Percentiles rank a stretch among this genome's conserved stretches.
phyloP scores from a whole-genome alignment of 2,888 invertebrate genomes.

The Ormyrus nitidulus region DNA sequence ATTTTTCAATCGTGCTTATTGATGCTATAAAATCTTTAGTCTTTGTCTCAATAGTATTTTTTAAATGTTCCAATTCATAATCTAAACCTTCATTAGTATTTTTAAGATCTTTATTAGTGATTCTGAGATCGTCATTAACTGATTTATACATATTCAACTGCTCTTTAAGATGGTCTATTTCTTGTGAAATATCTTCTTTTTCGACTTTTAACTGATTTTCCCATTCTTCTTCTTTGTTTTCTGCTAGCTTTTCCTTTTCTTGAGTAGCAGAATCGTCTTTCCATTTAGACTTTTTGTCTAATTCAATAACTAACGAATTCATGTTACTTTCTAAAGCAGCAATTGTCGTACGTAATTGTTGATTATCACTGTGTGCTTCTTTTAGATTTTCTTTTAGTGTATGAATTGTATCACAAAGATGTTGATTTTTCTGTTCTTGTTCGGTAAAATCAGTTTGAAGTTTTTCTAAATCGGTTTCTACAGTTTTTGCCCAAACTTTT shows the following conservation, averaged over 20 bases:
- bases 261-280: too few relatives aligned
- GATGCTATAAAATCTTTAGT: constrained; percentile 71
- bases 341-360: constrained; percentile 63
- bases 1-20: constrained; percentile 71
- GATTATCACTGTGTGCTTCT: constrained; percentile 64
- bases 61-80: constrained; percentile 67
- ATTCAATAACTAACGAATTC: constrained; percentile 62
- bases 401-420: constrained; percentile 16
- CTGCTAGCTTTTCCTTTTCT: constrained; percentile 59
- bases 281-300: too few relatives aligned
- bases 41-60: constrained; percentile 69
- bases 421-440: constrained; percentile 58
- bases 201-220: constrained; percentile 60
- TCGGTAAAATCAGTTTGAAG: constrained; percentile 63
- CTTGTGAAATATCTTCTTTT: constrained; percentile 61
- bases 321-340: constrained; percentile 63
- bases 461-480: constrained; percentile 68
- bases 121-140: too few relatives aligned
- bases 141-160: too few relatives aligned
- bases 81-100: constrained; percentile 62
- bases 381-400: constrained; percentile 61
- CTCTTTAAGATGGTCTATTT: constrained; percentile 52
- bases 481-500: constrained; percentile 63
- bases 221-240: constrained; percentile 64
- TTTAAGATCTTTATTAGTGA: too few relatives aligned